Base-by-base conservation (phyloP, 2,888 invertebrate genomes). In the Drosophila falleni region DNA sequence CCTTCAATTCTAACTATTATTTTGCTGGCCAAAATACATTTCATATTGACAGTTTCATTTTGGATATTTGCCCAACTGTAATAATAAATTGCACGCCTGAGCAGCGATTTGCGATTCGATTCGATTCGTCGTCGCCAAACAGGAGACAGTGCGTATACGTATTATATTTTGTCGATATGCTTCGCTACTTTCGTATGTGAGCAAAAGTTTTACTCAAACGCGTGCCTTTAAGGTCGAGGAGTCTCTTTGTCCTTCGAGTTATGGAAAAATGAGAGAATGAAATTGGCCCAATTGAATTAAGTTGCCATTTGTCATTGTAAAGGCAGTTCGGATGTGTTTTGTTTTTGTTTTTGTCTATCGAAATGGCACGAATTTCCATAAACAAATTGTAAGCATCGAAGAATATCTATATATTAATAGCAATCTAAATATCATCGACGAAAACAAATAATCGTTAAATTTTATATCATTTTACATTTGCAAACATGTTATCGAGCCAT, bases 381-480 rank as follows among this genome's bases (percentile, higher is more conserved):
- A 82, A 81, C 73, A 84, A 81, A 78, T 75, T 68, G 51, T 61
- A 46, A 54, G 68, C 64, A 65, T 50, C 47, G 58, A 46, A 19
- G 50, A 58, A 64, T 68, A 67, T 64, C 56, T 65, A 66, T 67
- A 78, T 55, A 56, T 87, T 81, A 77, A 85, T 59, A 66, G 68
- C 71, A 59, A 85, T 71, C 63, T 69, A 77, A 84, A 77, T 64
- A 71, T 74, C 77, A 67, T 77, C 50, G 63, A 37, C 46, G 23
- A 70, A 85, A 79, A 59, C 81, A 71, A 87, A 83, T 83, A 84
- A 79, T 87, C 85, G 82, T 83, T 77, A 81, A 74, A 79, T 79
- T 81, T 69, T 69, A 70, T 83, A 56, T 54, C 56, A 46, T 76
- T 74, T 71, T 66, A 59, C 67, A 79, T 76, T 71, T 62, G 80